Evolutionary conservation across 2,888 invertebrate genomes (phyloP).

Genomic region (Anthophora plumipes): DNA sequence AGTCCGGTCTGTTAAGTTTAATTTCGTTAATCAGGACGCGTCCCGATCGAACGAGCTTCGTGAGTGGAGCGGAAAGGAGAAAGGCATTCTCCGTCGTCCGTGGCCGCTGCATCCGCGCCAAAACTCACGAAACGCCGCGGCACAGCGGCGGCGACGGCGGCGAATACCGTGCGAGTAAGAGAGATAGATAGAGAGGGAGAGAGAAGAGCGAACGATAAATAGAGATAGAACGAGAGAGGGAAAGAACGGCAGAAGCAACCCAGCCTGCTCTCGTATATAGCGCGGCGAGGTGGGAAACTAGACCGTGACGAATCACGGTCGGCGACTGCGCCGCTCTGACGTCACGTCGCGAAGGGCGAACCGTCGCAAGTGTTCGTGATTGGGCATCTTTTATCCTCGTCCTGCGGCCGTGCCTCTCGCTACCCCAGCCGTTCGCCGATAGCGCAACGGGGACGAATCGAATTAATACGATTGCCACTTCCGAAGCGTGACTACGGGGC

Average conservation of each 20-base stretch:
- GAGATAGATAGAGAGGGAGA: conserved; percentile 1
- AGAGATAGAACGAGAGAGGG: neutral
- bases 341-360: conserved; percentile 66
- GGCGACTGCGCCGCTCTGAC: conserved; percentile 70
- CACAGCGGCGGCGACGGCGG: neutral
- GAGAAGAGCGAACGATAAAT: conserved; percentile 3
- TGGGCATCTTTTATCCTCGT: conserved; percentile 59
- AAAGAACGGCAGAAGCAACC: conserved; percentile 33
- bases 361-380: conserved; percentile 62
- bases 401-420: conserved; percentile 41
- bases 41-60: conserved; percentile 71
- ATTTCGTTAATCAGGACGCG: conserved; percentile 74
- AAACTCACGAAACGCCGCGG: conserved; percentile 60
- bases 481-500: conserved; percentile 50
- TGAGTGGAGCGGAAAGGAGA: conserved; percentile 69
- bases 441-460: conserved; percentile 61
- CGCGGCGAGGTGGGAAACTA: conserved; percentile 74
- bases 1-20: conserved; percentile 68
- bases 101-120: conserved; percentile 66
- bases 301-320: conserved; percentile 78
- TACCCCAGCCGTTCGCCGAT: conserved; percentile 49
- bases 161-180: neutral
- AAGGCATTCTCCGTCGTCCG: conserved; percentile 66
- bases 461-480: conserved; percentile 60
- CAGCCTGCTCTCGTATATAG: conserved; percentile 28